Percentiles rank a stretch among this genome's conserved stretches.
Conservation (phyloP, 2,797 vertebrate genomes). For the Premnoplex brunnescens region DNA sequence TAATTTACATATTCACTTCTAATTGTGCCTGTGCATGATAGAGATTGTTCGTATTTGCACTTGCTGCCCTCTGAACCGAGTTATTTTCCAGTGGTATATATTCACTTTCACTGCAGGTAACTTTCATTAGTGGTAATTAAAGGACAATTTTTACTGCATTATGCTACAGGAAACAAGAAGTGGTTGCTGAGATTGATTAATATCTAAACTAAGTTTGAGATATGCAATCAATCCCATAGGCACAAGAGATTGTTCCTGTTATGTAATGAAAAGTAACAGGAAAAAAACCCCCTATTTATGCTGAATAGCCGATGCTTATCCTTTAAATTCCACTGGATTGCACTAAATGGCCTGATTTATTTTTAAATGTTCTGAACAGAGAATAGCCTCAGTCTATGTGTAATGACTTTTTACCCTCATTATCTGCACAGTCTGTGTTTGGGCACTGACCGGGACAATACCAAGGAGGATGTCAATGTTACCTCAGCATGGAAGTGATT, state of each 20-base stretch:
- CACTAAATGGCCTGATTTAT: constrained; percentile 32
- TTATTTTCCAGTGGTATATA: neutral
- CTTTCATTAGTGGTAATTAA: constrained; percentile 53
- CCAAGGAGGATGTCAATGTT: constrained; percentile 19
- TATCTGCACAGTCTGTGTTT: constrained; percentile 21
- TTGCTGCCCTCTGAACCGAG: constrained; percentile 18
- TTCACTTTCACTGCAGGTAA: constrained; percentile 29
- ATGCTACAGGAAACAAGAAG: constrained; percentile 46
- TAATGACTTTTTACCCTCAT: constrained; percentile 44
- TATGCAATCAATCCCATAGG: constrained; percentile 20
- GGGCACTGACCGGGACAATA: neutral
- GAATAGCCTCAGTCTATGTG: neutral
- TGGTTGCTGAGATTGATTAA: constrained; percentile 47
- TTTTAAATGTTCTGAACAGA: constrained; percentile 8
- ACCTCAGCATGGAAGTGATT: neutral
- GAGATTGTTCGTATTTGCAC: constrained; percentile 5
- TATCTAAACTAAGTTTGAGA: constrained; percentile 11
- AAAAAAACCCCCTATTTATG: neutral
- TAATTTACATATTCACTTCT: constrained; percentile 33
- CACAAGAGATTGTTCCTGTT: neutral
- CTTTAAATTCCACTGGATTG: neutral
- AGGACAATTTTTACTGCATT: constrained; percentile 35
- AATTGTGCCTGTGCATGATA: constrained; percentile 24
- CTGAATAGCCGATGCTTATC: neutral
- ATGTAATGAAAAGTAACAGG: constrained; percentile 12